Evolutionary conservation across 2,797 vertebrate species (phyloP).

Genomic region (Hypotaenidia okinawae): DNA sequence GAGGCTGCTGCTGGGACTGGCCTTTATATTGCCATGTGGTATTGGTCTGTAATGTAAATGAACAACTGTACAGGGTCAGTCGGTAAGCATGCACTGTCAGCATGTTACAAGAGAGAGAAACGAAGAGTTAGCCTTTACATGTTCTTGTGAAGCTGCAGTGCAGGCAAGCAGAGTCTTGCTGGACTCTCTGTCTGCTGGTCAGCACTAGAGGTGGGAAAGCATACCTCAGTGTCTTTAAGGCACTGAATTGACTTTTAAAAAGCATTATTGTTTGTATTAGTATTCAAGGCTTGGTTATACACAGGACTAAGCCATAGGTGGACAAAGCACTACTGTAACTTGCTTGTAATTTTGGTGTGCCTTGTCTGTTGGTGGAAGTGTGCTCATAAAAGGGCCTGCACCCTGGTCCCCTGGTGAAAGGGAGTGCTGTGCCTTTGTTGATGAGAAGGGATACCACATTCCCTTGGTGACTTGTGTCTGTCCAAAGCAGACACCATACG

Average conservation of each 20-base stretch:
- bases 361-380: background rate
- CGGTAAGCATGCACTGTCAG: background rate
- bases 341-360: background rate
- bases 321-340: background rate
- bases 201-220: background rate
- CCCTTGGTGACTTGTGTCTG: background rate
- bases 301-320: background rate
- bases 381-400: background rate
- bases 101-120: background rate
- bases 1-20: background rate
- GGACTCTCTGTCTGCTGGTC: background rate
- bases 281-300: background rate
- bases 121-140: background rate
- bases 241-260: background rate
- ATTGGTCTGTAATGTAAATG: background rate
- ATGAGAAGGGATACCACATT: no score
- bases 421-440: no score
- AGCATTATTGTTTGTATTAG: background rate
- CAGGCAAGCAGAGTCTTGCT: background rate
- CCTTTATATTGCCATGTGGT: background rate
- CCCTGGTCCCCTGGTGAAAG: accelerated
- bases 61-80: background rate
- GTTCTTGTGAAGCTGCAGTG: background rate
- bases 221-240: background rate
- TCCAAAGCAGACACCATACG: background rate